phyloP scores from a whole-genome alignment of 2,113 vertebrate species.

The Entomyzon cyanotis region DNA sequence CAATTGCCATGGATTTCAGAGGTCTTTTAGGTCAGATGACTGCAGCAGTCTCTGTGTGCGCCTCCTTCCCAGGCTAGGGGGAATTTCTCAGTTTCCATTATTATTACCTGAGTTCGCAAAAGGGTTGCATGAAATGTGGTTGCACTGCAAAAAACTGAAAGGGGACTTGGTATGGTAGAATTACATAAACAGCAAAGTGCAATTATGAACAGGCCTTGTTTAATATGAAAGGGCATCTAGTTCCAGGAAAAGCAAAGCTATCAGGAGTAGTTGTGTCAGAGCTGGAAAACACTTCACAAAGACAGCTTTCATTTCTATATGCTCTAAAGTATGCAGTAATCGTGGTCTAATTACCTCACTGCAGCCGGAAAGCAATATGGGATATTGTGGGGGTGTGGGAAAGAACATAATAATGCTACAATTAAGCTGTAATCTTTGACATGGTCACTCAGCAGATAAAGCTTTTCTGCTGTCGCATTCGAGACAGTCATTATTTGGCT shows the following conservation, averaged over 20 bases:
- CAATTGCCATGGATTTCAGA: not conserved
- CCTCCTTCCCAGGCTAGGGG: not conserved
- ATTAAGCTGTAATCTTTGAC: conserved; percentile 62
- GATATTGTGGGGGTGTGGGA: conserved; percentile 47
- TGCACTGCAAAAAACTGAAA: not conserved
- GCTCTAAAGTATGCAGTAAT: conserved; percentile 47
- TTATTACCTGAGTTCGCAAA: not conserved
- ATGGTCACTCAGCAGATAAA: conserved; percentile 48
- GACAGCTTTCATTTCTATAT: conserved; percentile 57
- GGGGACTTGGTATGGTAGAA: not conserved
- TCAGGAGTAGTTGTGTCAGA: conserved; percentile 32
- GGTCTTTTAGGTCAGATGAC: not conserved
- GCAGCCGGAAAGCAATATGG: conserved; percentile 48
- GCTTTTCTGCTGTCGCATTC: not conserved
- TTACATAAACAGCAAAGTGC: not conserved
- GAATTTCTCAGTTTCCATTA: not conserved
- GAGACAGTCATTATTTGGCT: conserved; percentile 32
- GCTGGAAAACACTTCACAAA: conserved; percentile 47
- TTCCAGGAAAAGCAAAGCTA: conserved; percentile 37
- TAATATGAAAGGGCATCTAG: not conserved
- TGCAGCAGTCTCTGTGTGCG: not conserved
- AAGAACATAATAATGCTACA: conserved; percentile 27
- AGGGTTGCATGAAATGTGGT: not conserved
- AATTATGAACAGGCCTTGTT: conserved; percentile 15
- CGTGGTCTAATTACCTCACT: not conserved